Conservation (phyloP, 2,797 vertebrate species). For the Sebastes diaconus region DNA sequence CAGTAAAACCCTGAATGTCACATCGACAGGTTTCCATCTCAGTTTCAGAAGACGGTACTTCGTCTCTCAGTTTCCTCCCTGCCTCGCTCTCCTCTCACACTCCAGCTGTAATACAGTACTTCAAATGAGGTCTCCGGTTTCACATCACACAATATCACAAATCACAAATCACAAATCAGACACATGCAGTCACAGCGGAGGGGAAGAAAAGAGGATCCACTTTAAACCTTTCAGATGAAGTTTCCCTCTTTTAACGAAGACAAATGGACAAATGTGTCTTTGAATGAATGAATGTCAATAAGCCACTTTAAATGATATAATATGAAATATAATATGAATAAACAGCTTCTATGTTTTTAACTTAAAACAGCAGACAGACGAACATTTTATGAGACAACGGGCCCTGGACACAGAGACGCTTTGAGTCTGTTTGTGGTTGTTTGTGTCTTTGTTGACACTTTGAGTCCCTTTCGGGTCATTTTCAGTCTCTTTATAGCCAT, state of each 20-base stretch:
- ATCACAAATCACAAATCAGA: constrained; percentile 51
- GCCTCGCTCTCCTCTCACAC: constrained; percentile 55
- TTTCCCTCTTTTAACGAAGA: no score
- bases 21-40: constrained; percentile 64
- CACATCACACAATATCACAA: constrained; percentile 70
- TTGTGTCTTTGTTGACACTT: neutral
- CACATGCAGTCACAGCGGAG: constrained; percentile 35
- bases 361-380: no score
- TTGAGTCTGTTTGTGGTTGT: neutral
- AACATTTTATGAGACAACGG: neutral
- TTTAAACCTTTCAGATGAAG: no score
- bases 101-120: constrained; percentile 68
- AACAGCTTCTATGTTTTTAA: neutral
- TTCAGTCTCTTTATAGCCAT: neutral
- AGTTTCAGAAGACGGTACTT: constrained; percentile 64
- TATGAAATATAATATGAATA: neutral
- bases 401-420: no score
- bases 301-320: neutral
- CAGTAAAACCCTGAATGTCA: constrained; percentile 55
- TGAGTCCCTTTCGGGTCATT: neutral
- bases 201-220: constrained; percentile 5
- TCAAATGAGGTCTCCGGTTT: constrained; percentile 78
- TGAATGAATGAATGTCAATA: neutral
- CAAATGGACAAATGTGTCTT: no score
- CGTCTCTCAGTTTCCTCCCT: constrained; percentile 65